Conservation (phyloP, 2,888 invertebrate genomes). For the Criorhina ranunculi region DNA sequence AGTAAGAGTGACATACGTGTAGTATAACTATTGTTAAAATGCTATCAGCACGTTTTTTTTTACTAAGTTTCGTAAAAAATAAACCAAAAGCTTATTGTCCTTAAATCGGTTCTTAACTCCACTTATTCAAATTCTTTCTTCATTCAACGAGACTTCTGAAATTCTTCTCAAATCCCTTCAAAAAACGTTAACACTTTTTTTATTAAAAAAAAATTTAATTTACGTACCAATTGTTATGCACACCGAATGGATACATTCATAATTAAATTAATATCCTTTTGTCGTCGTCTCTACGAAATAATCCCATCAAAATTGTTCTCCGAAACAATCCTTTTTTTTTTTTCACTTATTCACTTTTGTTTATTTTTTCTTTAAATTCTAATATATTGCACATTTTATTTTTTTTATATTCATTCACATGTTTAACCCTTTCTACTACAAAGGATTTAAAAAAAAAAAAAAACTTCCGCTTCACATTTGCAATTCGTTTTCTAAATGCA, state of each 20-base stretch:
- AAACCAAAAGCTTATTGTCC: too few relatives aligned
- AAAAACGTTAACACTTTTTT: neutral
- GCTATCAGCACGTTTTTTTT: too few relatives aligned
- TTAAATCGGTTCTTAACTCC: too few relatives aligned
- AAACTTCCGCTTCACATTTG: neutral
- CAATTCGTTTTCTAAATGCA: neutral
- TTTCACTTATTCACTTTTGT: neutral
- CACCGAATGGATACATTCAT: neutral
- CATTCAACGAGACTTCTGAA: too few relatives aligned
- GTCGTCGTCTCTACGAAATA: conserved; percentile 7
- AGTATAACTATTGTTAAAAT: too few relatives aligned
- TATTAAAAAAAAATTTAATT: neutral
- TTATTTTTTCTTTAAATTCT: conserved; percentile 5
- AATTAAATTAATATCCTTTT: conserved; percentile 1
- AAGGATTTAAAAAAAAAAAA: neutral
- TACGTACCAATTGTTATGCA: conserved; percentile 23
- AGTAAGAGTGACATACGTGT: too few relatives aligned
- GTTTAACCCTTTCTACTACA: neutral
- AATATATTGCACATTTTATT: conserved; percentile 14
- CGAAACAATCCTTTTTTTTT: neutral
- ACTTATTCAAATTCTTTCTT: too few relatives aligned
- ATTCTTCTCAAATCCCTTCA: too few relatives aligned
- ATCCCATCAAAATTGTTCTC: conserved; percentile 15
- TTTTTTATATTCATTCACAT: neutral
- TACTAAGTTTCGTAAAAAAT: too few relatives aligned